phyloP scores from a whole-genome alignment of 2,888 invertebrate species.

The Aphrophora alni region DNA sequence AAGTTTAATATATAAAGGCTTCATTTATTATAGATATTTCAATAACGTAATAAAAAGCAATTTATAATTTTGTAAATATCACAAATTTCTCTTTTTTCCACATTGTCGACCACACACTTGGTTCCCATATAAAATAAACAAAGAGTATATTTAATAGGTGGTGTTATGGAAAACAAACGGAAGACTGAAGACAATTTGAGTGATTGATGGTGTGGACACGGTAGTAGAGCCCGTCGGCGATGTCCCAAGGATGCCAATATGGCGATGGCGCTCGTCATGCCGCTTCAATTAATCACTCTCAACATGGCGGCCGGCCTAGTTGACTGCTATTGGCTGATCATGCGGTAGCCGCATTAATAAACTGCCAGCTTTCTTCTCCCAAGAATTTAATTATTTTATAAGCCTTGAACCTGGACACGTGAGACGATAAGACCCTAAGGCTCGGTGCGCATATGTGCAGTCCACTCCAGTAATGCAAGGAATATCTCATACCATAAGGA shows the following conservation, averaged over 20 bases:
- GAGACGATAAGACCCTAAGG: not conserved
- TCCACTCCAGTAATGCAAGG: too few relatives aligned
- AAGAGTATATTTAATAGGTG: not conserved
- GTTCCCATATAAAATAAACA: not conserved
- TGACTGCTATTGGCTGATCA: constrained; percentile 19
- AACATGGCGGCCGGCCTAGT: constrained; percentile 24
- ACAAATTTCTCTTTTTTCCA: too few relatives aligned
- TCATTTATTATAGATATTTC: too few relatives aligned
- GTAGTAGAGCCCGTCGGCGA: not conserved
- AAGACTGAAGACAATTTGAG: not conserved
- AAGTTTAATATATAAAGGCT: too few relatives aligned
- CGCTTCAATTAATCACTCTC: constrained; percentile 27
- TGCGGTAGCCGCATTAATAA: constrained; percentile 24
- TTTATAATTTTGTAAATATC: too few relatives aligned
- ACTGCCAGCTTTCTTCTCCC: constrained; percentile 19
- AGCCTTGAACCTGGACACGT: constrained; percentile 6
- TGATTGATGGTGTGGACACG: not conserved
- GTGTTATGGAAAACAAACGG: constrained; percentile 6
- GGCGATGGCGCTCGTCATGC: constrained; percentile 30
- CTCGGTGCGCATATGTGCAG: too few relatives aligned
- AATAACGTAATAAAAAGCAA: too few relatives aligned
- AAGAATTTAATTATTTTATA: constrained; percentile 18
- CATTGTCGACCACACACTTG: not conserved
- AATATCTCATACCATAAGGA: too few relatives aligned
- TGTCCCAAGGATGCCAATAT: not conserved